A percentile compares a stretch with the other conserved stretches of the same genome.
These are phyloP conservation scores for Paratilapia polleni DNA, from an alignment of 2,113 vertebrate species.

Conservation along the genomic window DNA sequence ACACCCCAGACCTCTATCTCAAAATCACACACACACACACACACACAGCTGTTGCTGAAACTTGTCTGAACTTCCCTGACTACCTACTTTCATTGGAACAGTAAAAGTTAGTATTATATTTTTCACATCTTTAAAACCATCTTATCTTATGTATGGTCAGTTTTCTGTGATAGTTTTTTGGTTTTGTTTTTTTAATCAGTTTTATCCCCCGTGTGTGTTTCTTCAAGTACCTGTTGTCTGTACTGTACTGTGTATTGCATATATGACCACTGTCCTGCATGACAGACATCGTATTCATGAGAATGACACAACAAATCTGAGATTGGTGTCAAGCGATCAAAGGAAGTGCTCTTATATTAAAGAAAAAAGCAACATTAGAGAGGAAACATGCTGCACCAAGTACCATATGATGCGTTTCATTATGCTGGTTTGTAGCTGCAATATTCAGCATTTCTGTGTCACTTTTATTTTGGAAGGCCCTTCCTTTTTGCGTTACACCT, in stretches of 20 bases:
- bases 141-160: no score
- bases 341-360: neutral
- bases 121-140: neutral
- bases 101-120: neutral
- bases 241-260: neutral
- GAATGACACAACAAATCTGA: neutral
- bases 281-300: neutral
- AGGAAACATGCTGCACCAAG: conserved; percentile 29
- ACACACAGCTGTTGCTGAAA: neutral
- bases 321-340: neutral
- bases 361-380: neutral
- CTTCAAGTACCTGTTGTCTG: conserved; percentile 18
- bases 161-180: conserved; percentile 2
- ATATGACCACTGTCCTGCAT: conserved; percentile 33
- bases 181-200: neutral
- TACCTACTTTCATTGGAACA: no score
- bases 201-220: conserved; percentile 4
- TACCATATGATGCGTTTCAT: conserved; percentile 16
- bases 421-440: conserved; percentile 16
- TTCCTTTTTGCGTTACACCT: conserved; percentile 46
- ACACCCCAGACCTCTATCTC: neutral
- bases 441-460: conserved; percentile 2
- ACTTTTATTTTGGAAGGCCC: conserved; percentile 43
- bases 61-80: neutral
- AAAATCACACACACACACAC: no score